A percentile compares a stretch with the other conserved stretches of the same genome.
Evolutionary conservation across 2,797 vertebrate genomes (phyloP).

Genomic region (Chelon auratus): DNA sequence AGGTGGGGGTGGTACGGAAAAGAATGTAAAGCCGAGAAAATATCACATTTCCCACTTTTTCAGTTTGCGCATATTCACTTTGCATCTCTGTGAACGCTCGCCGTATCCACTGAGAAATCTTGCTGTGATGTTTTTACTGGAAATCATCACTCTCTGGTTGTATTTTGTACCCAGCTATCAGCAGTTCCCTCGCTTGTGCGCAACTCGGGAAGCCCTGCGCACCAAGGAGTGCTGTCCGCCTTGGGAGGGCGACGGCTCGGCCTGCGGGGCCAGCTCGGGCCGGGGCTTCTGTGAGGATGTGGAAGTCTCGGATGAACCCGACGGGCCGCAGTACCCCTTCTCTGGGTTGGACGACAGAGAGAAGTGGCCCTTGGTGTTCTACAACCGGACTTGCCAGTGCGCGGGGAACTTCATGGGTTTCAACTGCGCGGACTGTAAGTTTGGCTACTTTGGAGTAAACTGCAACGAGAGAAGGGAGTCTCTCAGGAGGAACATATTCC

Average conservation of each 20-base stretch:
- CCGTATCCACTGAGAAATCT: not conserved
- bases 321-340: constrained; percentile 92
- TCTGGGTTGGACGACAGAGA: constrained; percentile 92
- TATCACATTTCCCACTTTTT: constrained; percentile 25
- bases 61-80: not conserved
- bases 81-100: not conserved
- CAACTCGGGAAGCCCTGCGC: constrained; percentile 79
- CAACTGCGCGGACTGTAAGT: constrained; percentile 90
- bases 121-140: constrained; percentile 65
- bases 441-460: constrained; percentile 86
- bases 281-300: constrained; percentile 89
- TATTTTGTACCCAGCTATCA: constrained; percentile 49
- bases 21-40: constrained; percentile 34
- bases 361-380: constrained; percentile 93
- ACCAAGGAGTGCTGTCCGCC: constrained; percentile 91
- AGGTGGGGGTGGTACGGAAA: constrained; percentile 19
- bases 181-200: constrained; percentile 92
- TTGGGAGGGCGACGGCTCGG: constrained; percentile 89
- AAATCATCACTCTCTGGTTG: constrained; percentile 68
- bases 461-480: constrained; percentile 85
- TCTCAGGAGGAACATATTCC: constrained; percentile 89
- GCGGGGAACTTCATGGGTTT: constrained; percentile 92
- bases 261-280: constrained; percentile 89
- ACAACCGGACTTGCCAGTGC: constrained; percentile 92
- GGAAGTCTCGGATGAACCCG: constrained; percentile 78